Evolutionary conservation across 2,888 invertebrate genomes (phyloP), one percentile per base, ranked within the genome.

Genomic region (Thymelicus acteon): DNA sequence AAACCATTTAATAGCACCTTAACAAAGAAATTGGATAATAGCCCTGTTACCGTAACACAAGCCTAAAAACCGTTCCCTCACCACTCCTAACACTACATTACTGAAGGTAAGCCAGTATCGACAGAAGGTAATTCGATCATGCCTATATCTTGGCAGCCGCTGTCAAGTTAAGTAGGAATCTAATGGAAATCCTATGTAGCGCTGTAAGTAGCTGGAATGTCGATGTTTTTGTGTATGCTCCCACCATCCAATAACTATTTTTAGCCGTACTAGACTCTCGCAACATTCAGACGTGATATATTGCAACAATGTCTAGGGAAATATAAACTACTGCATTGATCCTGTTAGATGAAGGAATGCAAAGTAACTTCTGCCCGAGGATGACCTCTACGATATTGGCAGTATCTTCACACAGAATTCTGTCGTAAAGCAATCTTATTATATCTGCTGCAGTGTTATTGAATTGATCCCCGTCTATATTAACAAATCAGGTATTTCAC

Each of bases 121-220:
- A 78, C 77, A 77, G 76, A 74, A 83, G 80, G 91, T 91, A 90
- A 91, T 89, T 87, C 83, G 87, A 92, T 91, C 89, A 86, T 83
- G 85, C 81, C 81, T 81, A 77, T 79, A 83, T 80, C 82, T 80
- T 78, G 79, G 78, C 84, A 82, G 78, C 77, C 80, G 82, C 87
- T 87, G 90, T 89, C 89, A 86, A 86, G 82, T 80, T 84, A 86
- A 88, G 86, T 87, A 88, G 81, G 80, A 79, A 84, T 82, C 87
- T 91, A 92, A 91, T 92, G 92, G 91, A 88, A 87, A 89, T 90
- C 86, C 86, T 87, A 81, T 91, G 91, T 91, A 84, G 82, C 79
- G 70, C 76, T 80, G 78, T 84, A 82, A 85, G 85, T 82, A 80
- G 80, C 79, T 78, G 79, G 77, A 78, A 78, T 78, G 74, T 74